Evolutionary conservation across 2,113 vertebrate genomes (phyloP), one percentile per base, ranked within the genome.

Genomic region (Epinephelus cyanopodus): DNA sequence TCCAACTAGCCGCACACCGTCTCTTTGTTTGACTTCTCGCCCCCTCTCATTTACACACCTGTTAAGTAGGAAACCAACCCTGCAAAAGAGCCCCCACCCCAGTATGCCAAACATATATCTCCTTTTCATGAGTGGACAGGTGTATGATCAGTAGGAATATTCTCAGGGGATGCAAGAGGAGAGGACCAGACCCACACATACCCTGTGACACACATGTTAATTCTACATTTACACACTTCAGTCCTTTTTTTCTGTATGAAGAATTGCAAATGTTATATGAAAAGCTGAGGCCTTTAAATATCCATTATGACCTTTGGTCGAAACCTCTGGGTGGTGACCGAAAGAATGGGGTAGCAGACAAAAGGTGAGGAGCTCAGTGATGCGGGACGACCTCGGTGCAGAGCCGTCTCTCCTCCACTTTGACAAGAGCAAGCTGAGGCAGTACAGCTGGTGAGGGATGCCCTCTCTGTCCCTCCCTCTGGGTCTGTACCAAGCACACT

Each of bases 381-480:
- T 63, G 71, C 64, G 48, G 63, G 50, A 7, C 5, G 33, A 74
- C 70, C 77, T 73, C 10, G 0, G 60, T 9, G 56, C 47, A 69
- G 65, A 53, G 65, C 57, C 63, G 65, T 78, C 45, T 82, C 53
- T 66, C 66, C 64, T 58, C 21, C 12, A 25, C 14, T 78, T 79
- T 81, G 82, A 77, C 86, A 77, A 47, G 64, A 80, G 71, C 19
- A 25, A 3, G 74, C 77, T 66, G 67, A 76, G 52, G 52, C 69
- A 52, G 72, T 74, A 33, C 81, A 90, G 83, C 81, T 82, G 90
- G 81, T 64, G 25, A 84, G 68, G 78, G 47, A 47, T 1, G 29
- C 14, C 87, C 58, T 80, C 63, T 39, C 33, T 66, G 17, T 54
- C 42, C 37, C 52, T 90, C 79, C 82, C 79, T 85, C 58, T 57